Base-by-base conservation (phyloP, 2,113 vertebrate genomes). In the Triplophysa dalaica region DNA sequence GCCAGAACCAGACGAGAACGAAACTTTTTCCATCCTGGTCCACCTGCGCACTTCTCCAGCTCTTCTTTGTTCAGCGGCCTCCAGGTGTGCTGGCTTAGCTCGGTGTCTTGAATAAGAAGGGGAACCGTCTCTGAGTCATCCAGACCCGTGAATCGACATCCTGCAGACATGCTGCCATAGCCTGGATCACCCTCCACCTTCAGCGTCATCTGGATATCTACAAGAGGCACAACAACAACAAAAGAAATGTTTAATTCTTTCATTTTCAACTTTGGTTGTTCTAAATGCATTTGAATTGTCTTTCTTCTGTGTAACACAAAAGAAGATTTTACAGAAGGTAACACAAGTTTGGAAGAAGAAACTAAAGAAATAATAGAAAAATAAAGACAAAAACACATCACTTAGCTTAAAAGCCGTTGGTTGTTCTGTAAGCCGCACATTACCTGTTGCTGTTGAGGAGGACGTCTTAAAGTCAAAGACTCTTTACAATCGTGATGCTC, bases 1-100 rank as follows among this genome's bases (percentile, higher is more conserved):
- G 91, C 14, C 63, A 89, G 0, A 56, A 92, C 72, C 77, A 93
- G 83, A 45, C 89, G 85, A 14, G 64, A 79, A 7, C 91, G 93
- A 17, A 88, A 45, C 22, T 60, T 91, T 68, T 70, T 89, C 93
- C 93, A 94, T 0, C 81, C 75, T 0, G 88, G 78, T 0, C 90
- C 85, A 1, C 88, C 88, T 0, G 90, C 91, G 0, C n/a, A 79
- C 0, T 19, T 52, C 75, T 88, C 81, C 80, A 94, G 86, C 85
- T 92, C 87, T 19, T 86, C 82, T 78, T 75, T 88, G 77, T 2
- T 83, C 85, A 93, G 2, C 4, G 91, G 90, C 54, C 56, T 82
- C 91, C 88, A 89, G 65, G 2, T 11, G 17, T 13, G 73, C 75
- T 0, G 48, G 19, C 19, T 21, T 0, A 72, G 24, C 38, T 81